Evolutionary conservation across 2,113 vertebrate species (phyloP).

Genomic region (Spilogale gracilis): DNA sequence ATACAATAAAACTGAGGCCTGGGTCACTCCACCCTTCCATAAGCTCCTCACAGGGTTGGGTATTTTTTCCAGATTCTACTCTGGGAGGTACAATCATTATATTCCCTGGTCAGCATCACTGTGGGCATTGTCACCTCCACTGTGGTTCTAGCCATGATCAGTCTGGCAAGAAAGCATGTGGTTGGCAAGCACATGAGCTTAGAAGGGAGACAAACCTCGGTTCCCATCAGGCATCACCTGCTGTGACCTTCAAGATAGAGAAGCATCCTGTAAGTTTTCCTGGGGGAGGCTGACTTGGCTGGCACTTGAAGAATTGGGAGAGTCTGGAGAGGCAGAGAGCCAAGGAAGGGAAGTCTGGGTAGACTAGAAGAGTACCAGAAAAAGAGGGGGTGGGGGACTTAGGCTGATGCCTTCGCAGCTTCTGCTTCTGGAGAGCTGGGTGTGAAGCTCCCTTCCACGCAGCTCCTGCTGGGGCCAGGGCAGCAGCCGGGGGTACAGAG

Average conservation of each 20-base stretch:
- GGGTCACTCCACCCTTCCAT: too few relatives aligned
- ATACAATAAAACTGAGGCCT: conserved; percentile 7
- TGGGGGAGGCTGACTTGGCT: neutral
- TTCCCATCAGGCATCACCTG: neutral
- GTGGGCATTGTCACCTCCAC: neutral
- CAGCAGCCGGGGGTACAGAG: neutral
- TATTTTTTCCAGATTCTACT: neutral
- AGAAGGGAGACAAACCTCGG: neutral
- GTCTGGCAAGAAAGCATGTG: neutral
- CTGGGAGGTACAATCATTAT: neutral
- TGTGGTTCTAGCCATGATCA: neutral
- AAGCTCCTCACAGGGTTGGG: too few relatives aligned
- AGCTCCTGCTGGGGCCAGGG: neutral
- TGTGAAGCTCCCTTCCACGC: neutral
- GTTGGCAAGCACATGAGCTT: neutral
- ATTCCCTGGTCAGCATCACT: neutral
- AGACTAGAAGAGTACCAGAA: neutral
- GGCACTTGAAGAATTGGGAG: neutral
- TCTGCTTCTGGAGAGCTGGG: neutral
- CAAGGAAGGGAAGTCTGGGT: neutral
- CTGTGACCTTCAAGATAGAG: neutral
- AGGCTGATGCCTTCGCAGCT: neutral
- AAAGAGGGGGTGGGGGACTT: neutral
- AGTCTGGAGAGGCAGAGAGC: neutral
- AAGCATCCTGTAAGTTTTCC: neutral